Percentiles rank a stretch among this genome's conserved stretches.
Evolutionary conservation across 1,140 invertebrate genomes (phyloP).

Genomic region (Dendroctonus valens): DNA sequence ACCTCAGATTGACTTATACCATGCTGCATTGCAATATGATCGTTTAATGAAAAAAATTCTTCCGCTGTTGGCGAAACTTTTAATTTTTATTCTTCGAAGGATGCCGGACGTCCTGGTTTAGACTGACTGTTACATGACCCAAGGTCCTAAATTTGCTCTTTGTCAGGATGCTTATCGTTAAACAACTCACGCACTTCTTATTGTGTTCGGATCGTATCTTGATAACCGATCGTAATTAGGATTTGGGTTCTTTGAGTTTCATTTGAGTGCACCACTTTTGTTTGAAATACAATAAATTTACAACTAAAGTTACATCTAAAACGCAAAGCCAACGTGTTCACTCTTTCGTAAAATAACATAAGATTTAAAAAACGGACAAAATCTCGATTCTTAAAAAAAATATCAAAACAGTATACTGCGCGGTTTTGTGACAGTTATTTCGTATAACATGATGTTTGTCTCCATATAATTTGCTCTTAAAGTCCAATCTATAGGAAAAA

Average conservation of each 20-base stretch:
- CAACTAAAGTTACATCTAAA: too few species aligned
- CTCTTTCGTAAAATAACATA: too few species aligned
- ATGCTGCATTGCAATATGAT: background rate
- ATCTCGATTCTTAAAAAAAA: too few species aligned
- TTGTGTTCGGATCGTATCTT: constrained; percentile 17
- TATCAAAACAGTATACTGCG: too few species aligned
- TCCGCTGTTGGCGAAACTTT: too few species aligned
- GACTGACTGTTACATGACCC: background rate
- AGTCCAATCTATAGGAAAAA: too few species aligned
- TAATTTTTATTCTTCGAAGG: constrained; percentile 1
- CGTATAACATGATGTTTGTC: too few species aligned
- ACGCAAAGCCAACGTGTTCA: too few species aligned
- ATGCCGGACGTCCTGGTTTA: background rate
- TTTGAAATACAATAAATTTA: background rate
- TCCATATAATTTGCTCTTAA: too few species aligned
- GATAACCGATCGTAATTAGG: constrained; percentile 26
- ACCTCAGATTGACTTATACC: background rate
- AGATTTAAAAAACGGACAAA: too few species aligned
- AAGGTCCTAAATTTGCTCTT: constrained; percentile 1
- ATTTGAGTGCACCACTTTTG: constrained; percentile 49
- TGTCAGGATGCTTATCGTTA: constrained; percentile 15
- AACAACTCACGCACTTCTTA: constrained; percentile 19
- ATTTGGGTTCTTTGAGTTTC: constrained; percentile 42
- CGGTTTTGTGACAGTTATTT: too few species aligned
- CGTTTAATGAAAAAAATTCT: background rate